Conservation (phyloP, 1,140 invertebrate genomes). For the Papilio xuthus region DNA sequence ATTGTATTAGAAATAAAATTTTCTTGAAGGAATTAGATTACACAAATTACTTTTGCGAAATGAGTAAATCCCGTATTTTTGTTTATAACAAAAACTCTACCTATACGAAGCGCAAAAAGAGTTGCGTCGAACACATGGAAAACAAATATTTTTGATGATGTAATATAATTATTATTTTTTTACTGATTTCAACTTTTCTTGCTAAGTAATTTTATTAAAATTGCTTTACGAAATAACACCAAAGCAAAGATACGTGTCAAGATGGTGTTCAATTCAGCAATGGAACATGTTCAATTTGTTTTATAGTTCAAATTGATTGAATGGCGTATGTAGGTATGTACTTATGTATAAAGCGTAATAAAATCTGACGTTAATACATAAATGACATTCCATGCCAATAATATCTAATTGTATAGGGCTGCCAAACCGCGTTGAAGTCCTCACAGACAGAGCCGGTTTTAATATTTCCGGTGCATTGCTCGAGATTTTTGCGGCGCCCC, state of each 20-base stretch:
- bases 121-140: no score
- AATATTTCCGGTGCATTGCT: no score
- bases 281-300: background rate
- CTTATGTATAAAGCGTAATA: background rate
- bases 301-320: constrained; percentile 6
- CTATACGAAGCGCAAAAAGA: no score
- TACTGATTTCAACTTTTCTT: no score
- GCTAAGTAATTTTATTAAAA: background rate
- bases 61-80: no score
- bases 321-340: constrained; percentile 11
- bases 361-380: constrained; percentile 27
- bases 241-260: background rate
- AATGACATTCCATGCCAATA: constrained; percentile 29
- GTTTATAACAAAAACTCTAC: no score
- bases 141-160: no score
- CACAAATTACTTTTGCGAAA: background rate
- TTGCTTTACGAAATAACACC: background rate
- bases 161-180: no score
- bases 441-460: no score
- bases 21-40: background rate
- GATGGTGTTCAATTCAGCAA: background rate
- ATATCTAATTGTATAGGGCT: constrained; percentile 31
- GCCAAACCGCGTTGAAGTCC: background rate
- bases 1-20: background rate
- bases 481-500: no score